Conservation (phyloP, 2,113 vertebrate genomes). For the Cheirogaleus medius region DNA sequence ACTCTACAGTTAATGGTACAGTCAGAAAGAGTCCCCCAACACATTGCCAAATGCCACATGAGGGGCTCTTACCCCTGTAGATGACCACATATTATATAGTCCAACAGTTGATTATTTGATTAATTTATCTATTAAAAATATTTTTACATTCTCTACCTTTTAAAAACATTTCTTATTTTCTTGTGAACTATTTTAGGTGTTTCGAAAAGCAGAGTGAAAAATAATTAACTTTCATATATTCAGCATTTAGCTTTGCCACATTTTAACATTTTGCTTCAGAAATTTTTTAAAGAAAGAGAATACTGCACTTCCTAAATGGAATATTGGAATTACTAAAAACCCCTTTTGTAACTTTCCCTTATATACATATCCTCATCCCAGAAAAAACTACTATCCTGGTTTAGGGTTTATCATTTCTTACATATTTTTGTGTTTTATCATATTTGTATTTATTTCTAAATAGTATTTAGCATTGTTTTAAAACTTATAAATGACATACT, state of each 20-base stretch:
- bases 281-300: neutral
- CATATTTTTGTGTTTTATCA: neutral
- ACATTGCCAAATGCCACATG: neutral
- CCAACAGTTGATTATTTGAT: neutral
- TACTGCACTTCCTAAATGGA: neutral
- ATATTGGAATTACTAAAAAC: neutral
- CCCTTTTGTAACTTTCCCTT: neutral
- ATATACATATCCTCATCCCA: neutral
- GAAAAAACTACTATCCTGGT: neutral
- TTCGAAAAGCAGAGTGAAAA: neutral
- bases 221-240: neutral
- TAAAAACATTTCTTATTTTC: neutral
- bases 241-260: neutral
- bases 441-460: neutral
- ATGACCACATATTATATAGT: neutral
- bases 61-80: neutral
- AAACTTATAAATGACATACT: neutral
- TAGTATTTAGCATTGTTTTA: neutral
- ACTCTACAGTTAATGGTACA: neutral
- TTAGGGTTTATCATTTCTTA: neutral
- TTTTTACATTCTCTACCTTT: neutral
- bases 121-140: neutral
- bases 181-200: neutral
- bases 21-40: no score
- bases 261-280: constrained; percentile 6